Evolutionary conservation across 2,888 invertebrate species (phyloP), one percentile per base, ranked within the genome.

Genomic region (Apamea monoglypha): DNA sequence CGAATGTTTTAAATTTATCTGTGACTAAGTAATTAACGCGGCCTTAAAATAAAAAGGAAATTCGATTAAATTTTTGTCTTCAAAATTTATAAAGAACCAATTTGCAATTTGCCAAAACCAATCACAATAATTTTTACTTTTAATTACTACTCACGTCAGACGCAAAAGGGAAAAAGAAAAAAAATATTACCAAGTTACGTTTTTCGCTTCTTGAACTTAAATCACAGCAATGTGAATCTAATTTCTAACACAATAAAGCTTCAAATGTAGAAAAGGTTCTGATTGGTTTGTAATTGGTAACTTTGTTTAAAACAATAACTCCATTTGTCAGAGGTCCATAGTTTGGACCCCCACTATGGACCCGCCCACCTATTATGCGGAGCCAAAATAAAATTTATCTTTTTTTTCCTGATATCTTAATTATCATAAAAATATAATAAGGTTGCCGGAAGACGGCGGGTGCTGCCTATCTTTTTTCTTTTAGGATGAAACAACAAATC

Each of bases 31-130:
- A 85, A 85, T 87, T 81, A 87, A 80, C 75, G 78, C 53, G 47
- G 71, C 68, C 67, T 82, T 82, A 82, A 84, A 85, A 78, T 76
- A 76, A 80, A 86, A 80, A 72, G 71, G 78, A 77, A 81, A 76
- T 73, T 74, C 80, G 83, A 36, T 83, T 76, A 81, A 84, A 87
- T 78, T 89, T 86, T 87, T 89, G 87, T 86, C 76, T 88, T 81
- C 75, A 83, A 84, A 89, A 75, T 87, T 84, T 89, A 92, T 91
- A 91, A 91, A 90, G 86, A 94, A 91, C 93, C 95, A 95, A 95
- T 96, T 95, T 93, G 95, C 95, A 96, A 96, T 96, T 95, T 96
- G 95, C 96, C 96, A 96, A 95, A 96, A 94, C 93, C 95, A 96
- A 96, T 96, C 95, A 95, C 94, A 96, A 96, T 96, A 96, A 96